phyloP scores from a whole-genome alignment of 1,140 invertebrate species.

The Aphelinus atriplicis region DNA sequence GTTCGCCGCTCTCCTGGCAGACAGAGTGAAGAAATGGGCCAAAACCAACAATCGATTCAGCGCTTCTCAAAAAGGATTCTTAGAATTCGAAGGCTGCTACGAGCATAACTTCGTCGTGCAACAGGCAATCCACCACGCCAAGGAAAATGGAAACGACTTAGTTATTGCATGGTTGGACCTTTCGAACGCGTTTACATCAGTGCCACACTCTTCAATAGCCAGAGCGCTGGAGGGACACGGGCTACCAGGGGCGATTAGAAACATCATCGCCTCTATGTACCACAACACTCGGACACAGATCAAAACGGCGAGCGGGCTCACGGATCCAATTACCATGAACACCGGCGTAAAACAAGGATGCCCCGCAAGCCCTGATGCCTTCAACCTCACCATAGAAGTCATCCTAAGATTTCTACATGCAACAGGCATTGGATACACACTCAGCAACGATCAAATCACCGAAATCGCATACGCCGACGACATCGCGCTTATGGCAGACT shows the following conservation, averaged over 20 bases:
- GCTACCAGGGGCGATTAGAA: constrained; percentile 5
- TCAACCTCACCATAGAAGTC: constrained; percentile 32
- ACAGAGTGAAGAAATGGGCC: constrained; percentile 41
- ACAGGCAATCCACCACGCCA: constrained; percentile 40
- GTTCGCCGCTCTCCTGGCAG: constrained; percentile 49
- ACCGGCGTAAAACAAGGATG: constrained; percentile 42
- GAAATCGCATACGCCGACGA: neutral
- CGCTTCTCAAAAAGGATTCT: constrained; percentile 49
- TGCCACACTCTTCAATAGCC: constrained; percentile 49
- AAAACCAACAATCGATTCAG: constrained; percentile 35
- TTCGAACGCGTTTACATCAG: constrained; percentile 51
- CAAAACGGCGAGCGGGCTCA: neutral
- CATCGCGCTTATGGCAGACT: neutral
- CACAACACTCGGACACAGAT: constrained; percentile 9
- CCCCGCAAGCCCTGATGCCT: constrained; percentile 20
- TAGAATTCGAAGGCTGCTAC: constrained; percentile 50
- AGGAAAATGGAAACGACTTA: constrained; percentile 18
- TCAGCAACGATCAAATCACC: neutral
- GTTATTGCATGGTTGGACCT: constrained; percentile 50
- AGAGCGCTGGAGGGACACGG: constrained; percentile 29
- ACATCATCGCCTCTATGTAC: constrained; percentile 40
- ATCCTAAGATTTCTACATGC: neutral
- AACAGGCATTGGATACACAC: constrained; percentile 15
- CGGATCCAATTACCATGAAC: constrained; percentile 26
- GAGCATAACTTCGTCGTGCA: constrained; percentile 58